These are phyloP conservation scores for Sphyrna mokarran DNA, from an alignment of 2,113 vertebrate species.

Conservation along the genomic window DNA sequence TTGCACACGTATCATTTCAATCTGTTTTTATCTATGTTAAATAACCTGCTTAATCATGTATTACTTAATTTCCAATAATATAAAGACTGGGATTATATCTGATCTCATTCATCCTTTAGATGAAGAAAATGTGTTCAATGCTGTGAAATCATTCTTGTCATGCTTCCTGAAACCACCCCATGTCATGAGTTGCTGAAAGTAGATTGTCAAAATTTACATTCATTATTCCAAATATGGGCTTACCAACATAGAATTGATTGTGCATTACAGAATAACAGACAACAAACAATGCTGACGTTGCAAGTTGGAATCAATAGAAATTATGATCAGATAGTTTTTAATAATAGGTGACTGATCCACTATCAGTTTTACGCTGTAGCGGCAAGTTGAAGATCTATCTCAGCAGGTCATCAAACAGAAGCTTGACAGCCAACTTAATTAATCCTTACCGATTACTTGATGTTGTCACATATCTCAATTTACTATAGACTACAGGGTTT, in stretches of 20 bases:
- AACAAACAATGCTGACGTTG: background rate
- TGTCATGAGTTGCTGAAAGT: background rate
- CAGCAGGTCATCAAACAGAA: background rate
- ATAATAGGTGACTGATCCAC: background rate
- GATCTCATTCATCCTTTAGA: background rate
- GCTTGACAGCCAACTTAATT: background rate
- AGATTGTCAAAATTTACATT: background rate
- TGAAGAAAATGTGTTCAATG: background rate
- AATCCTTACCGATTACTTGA: background rate
- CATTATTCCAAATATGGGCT: background rate
- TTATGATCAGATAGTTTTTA: background rate
- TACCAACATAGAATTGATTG: background rate
- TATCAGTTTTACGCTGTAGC: background rate
- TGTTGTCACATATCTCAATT: background rate
- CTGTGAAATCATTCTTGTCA: background rate
- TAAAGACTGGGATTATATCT: background rate
- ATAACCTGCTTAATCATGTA: background rate
- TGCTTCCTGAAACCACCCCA: background rate
- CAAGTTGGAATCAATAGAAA: background rate
- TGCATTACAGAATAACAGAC: background rate
- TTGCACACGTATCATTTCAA: background rate
- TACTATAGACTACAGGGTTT: background rate
- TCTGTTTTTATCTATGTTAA: background rate
- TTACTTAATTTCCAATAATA: background rate
- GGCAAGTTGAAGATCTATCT: background rate